Conservation (phyloP, 2,888 invertebrate species). For the Dolichomitus sp. region DNA sequence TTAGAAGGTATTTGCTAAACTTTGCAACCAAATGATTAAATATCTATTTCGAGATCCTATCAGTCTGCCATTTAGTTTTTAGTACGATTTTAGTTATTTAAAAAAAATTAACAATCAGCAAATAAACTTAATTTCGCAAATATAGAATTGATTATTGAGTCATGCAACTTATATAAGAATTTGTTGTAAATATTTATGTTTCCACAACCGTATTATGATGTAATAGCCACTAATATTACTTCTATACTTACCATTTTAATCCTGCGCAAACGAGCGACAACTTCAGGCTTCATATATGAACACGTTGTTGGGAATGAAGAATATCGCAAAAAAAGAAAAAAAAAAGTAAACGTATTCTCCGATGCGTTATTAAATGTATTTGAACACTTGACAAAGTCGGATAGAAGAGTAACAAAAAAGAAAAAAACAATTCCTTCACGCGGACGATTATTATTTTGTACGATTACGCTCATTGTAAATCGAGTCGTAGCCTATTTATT, state of each 20-base stretch:
- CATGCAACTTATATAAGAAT: too few relatives aligned
- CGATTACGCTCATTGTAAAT: slow-evolving; percentile 44
- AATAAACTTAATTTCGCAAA: too few relatives aligned
- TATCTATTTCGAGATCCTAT: background rate
- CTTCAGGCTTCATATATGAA: slow-evolving; percentile 15
- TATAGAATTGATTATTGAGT: too few relatives aligned
- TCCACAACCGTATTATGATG: background rate
- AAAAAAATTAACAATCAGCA: too few relatives aligned
- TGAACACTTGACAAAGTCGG: slow-evolving; percentile 60
- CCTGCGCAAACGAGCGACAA: background rate
- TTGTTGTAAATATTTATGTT: background rate
- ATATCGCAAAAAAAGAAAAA: slow-evolving; percentile 24
- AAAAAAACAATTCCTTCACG: slow-evolving; percentile 40
- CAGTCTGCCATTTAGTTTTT: background rate
- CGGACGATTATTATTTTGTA: slow-evolving; percentile 53
- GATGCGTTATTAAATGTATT: slow-evolving; percentile 65
- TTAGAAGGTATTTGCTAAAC: too few relatives aligned
- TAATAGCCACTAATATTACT: too few relatives aligned
- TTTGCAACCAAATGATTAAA: too few relatives aligned
- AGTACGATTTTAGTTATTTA: too few relatives aligned
- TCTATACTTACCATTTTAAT: background rate
- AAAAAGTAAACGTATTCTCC: slow-evolving; percentile 30
- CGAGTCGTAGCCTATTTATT: slow-evolving; percentile 45
- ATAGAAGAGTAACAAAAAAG: slow-evolving; percentile 38
- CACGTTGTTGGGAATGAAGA: slow-evolving; percentile 32